A percentile compares a stretch with the other conserved stretches of the same genome.
phyloP scores from a whole-genome alignment of 1,140 invertebrate species.

The Proctacanthus coquilletti region DNA sequence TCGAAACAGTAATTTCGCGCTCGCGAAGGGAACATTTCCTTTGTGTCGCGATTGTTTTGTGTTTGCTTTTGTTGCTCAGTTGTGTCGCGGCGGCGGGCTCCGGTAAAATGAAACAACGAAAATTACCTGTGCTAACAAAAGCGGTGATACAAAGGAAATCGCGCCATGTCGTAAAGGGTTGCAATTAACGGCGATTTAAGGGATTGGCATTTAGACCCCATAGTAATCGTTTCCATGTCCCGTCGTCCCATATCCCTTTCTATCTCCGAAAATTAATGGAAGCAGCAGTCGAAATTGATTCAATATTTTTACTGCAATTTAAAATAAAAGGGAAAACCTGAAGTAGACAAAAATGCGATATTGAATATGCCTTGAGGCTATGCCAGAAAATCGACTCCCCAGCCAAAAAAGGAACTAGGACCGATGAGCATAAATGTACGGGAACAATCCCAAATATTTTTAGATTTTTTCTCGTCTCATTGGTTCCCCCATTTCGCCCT shows the following conservation, averaged over 20 bases:
- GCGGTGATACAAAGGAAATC: too few relatives aligned
- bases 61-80: too few relatives aligned
- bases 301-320: not conserved
- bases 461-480: not conserved
- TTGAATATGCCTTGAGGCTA: not conserved
- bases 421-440: not conserved
- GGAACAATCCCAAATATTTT: slow-evolving; percentile 1
- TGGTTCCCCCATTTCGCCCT: not conserved
- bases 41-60: too few relatives aligned
- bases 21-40: too few relatives aligned
- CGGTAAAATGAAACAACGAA: too few relatives aligned
- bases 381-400: not conserved
- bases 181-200: too few relatives aligned
- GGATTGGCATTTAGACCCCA: too few relatives aligned
- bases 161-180: too few relatives aligned
- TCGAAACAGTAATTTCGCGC: too few relatives aligned
- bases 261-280: not conserved
- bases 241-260: not conserved
- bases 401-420: not conserved
- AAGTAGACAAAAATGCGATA: not conserved
- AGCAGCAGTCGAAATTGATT: not conserved
- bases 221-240: too few relatives aligned
- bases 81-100: too few relatives aligned
- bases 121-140: too few relatives aligned
- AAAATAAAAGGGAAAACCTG: not conserved